Conservation (phyloP, 2,797 vertebrate species). For the Passerculus sandwichensis region DNA sequence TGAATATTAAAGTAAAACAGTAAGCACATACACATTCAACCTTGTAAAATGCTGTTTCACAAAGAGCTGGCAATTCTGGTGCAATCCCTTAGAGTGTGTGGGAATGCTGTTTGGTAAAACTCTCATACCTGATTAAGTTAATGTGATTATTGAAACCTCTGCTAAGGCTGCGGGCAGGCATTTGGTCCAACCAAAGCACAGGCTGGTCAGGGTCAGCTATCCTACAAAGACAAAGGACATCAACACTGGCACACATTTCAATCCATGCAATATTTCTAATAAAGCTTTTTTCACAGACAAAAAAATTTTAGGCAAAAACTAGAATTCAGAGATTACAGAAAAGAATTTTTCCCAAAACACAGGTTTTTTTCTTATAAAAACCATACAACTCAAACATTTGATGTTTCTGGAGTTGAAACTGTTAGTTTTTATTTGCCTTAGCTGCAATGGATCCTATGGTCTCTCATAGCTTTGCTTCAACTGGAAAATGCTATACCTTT, state of each 20-base stretch:
- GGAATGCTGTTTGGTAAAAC: background rate
- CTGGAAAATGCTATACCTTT: background rate
- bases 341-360: background rate
- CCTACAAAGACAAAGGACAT: conserved; percentile 74
- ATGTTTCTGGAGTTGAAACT: background rate
- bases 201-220: conserved; percentile 97
- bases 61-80: background rate
- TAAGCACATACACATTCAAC: background rate
- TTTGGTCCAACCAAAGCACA: conserved; percentile 97
- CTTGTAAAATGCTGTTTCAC: background rate
- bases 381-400: background rate
- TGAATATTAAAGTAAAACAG: background rate
- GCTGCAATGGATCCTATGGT: background rate
- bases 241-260: background rate
- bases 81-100: background rate
- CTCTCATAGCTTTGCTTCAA: background rate
- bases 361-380: fast-evolving
- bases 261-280: background rate
- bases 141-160: conserved; percentile 98
- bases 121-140: conserved; percentile 92
- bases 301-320: background rate
- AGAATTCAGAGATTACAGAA: background rate
- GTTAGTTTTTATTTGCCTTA: background rate
- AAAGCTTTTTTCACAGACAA: background rate
- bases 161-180: conserved; percentile 93